These are phyloP conservation scores for Hofmannophila pseudospretella DNA, from an alignment of 2,888 invertebrate species.

Conservation along the genomic window DNA sequence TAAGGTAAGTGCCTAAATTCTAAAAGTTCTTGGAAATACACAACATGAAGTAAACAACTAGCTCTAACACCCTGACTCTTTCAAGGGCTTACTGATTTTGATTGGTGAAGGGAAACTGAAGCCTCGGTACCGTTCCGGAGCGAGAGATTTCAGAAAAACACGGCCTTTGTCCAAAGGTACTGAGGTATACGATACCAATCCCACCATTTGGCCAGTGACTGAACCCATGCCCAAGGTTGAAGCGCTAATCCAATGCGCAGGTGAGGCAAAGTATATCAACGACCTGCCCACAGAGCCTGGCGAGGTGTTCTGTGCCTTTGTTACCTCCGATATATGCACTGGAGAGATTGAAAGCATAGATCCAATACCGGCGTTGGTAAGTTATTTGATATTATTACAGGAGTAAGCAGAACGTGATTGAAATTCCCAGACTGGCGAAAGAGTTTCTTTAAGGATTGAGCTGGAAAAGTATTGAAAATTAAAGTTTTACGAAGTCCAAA, in stretches of 20 bases:
- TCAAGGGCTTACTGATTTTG: slow-evolving; percentile 71
- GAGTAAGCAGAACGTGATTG: neutral
- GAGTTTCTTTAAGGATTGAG: too few relatives aligned
- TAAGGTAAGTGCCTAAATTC: slow-evolving; percentile 64
- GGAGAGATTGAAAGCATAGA: slow-evolving; percentile 80
- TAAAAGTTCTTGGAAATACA: neutral
- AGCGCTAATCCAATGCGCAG: slow-evolving; percentile 74
- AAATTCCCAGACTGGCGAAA: too few relatives aligned
- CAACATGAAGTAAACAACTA: neutral
- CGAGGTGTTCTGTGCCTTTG: slow-evolving; percentile 81
- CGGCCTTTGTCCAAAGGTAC: slow-evolving; percentile 79
- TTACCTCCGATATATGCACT: slow-evolving; percentile 47
- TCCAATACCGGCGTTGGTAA: slow-evolving; percentile 80
- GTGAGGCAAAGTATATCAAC: slow-evolving; percentile 80
- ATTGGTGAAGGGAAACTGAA: slow-evolving; percentile 63
- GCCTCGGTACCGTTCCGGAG: slow-evolving; percentile 70
- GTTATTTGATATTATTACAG: too few relatives aligned
- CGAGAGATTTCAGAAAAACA: slow-evolving; percentile 55
- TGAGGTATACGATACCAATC: slow-evolving; percentile 80
- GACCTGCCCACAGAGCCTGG: slow-evolving; percentile 73
- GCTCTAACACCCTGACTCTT: neutral
- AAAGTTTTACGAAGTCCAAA: neutral
- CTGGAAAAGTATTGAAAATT: too few relatives aligned
- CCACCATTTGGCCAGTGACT: slow-evolving; percentile 78
- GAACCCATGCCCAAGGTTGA: slow-evolving; percentile 80